Evolutionary conservation across 2,113 vertebrate species (phyloP).

Genomic region (Takifugu flavidus): DNA sequence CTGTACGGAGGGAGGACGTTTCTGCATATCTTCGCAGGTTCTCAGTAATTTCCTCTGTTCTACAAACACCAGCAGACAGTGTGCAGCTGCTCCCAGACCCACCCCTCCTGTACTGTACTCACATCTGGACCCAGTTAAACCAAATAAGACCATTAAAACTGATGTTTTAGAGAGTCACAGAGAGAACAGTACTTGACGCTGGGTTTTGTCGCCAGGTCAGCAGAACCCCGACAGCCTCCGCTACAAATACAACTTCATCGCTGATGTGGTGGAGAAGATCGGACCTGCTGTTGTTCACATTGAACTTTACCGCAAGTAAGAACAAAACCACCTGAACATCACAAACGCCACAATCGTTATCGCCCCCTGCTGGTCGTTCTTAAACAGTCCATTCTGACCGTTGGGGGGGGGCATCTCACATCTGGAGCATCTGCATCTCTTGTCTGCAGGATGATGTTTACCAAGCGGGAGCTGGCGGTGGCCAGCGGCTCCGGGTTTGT

Average conservation of each 20-base stretch:
- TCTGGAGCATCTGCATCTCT: too few species aligned
- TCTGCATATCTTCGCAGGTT: not conserved
- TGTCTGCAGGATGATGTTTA: conserved; percentile 81
- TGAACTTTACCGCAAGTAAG: conserved; percentile 94
- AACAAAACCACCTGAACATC: not conserved
- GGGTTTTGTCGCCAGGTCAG: conserved; percentile 74
- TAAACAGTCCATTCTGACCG: not conserved
- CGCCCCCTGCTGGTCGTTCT: not conserved
- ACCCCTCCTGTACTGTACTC: not conserved
- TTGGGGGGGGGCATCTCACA: too few species aligned
- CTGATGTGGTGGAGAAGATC: conserved; percentile 98
- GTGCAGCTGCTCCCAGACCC: conserved; percentile 23
- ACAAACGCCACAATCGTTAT: not conserved
- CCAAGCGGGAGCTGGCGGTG: conserved; percentile 89
- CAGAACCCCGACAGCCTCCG: conserved; percentile 88
- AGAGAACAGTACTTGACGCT: not conserved
- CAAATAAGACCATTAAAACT: not conserved
- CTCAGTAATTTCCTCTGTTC: conserved; percentile 45
- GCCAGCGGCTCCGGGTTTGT: conserved; percentile 95
- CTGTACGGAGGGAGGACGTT: not conserved
- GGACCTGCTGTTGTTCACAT: conserved; percentile 97
- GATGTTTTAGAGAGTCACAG: too few species aligned
- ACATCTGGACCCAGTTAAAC: conserved; percentile 33
- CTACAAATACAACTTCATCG: conserved; percentile 95
- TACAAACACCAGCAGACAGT: conserved; percentile 1